phyloP scores from a whole-genome alignment of 1,140 invertebrate genomes.

The Babylonia areolata region DNA sequence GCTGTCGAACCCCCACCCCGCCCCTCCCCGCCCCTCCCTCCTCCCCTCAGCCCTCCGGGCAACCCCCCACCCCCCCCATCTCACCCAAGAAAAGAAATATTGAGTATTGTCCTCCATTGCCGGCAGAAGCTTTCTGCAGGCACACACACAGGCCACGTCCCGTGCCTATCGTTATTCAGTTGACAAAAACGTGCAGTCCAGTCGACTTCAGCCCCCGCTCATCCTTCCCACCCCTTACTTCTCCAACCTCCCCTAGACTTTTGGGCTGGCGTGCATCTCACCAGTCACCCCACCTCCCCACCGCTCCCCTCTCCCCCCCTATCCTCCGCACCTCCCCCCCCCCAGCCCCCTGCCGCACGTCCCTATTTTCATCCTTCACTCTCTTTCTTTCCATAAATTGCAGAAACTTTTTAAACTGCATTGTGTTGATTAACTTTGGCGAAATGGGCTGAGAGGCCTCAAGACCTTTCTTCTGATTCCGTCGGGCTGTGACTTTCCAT shows the following conservation, averaged over 20 bases:
- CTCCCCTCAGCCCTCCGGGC: background rate
- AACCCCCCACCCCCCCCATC: background rate
- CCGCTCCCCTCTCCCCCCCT: background rate
- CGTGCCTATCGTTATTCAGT: background rate
- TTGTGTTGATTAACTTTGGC: slow-evolving; percentile 23
- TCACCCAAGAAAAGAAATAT: no score
- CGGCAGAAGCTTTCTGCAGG: background rate
- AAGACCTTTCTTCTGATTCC: background rate
- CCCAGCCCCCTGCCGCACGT: background rate
- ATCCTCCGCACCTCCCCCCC: background rate
- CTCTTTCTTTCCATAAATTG: background rate
- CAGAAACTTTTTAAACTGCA: slow-evolving; percentile 10
- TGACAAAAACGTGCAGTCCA: background rate
- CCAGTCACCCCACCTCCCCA: no score
- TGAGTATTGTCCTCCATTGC: no score
- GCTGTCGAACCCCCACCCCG: no score
- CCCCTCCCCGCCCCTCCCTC: no score
- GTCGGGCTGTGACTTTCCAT: background rate
- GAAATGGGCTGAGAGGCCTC: background rate
- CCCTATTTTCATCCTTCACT: background rate
- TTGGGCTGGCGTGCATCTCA: no score
- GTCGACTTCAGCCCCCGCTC: background rate
- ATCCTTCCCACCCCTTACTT: background rate
- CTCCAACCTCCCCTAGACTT: background rate
- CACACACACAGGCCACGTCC: background rate